Base-by-base conservation (phyloP, 2,888 invertebrate genomes). In the Abrostola tripartita region DNA sequence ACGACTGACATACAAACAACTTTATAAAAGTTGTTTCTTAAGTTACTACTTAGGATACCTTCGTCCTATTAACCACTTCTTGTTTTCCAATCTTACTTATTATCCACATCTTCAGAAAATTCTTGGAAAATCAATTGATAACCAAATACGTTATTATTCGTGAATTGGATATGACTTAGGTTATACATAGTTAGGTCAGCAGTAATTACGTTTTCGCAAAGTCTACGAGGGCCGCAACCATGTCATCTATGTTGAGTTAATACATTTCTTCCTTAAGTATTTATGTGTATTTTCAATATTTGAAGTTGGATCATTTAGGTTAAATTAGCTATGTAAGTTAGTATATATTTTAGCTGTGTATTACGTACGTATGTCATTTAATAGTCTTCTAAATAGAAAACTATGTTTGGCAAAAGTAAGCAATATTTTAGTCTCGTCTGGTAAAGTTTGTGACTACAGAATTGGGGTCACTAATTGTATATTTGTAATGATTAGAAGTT, bases 401-500 rank as follows among this genome's bases (percentile, higher is more conserved):
- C 10, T 7, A 7, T 11, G 11, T 71, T 47, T 47, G 24, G 10
- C 14, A 47, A 9, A 47, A 47, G 44, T 47, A 47, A 24, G 6
- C 41, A 6, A 8, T 24, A 9, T 47, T 47, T 47, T 47, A 47
- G 44, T 24, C 44, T 47, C 14, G 44, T 47, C 44, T 47, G 44
- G 44, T 14, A 47, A 24, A 0, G 44, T 24, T 47, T 24, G 44
- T 47, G 44, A 47, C 14, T 24, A 24, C 44, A 47, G 44, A 47
- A 47, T 47, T 47, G 44, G 44, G 44, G 44, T 47, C 44, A 47
- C 44, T 47, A 81, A 81, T 82, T 74, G 77, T 74, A 74, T 81
- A 80, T 73, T 61, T 65, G 24, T 76, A 86, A 79, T 70, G 59
- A 68, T 85, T 97, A 98, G 91, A 99, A 99, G 95, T 99, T 99